These are phyloP conservation scores for Pristionchus arcanus DNA, from an alignment of 2,888 invertebrate genomes.

Conservation along the genomic window DNA sequence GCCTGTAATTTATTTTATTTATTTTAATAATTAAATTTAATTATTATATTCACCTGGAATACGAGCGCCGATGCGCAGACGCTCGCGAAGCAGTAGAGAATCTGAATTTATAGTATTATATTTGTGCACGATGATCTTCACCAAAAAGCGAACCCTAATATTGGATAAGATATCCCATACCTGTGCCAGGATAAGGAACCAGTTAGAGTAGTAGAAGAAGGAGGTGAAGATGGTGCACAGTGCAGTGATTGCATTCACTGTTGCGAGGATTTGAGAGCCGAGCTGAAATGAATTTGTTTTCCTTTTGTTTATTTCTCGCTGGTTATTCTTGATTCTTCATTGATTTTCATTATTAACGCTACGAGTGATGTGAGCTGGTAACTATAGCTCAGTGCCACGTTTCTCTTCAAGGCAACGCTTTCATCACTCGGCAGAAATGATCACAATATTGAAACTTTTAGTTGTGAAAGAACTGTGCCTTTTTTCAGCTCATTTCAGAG, in stretches of 20 bases:
- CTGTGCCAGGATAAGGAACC: background rate
- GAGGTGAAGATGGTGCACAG: background rate
- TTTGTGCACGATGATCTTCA: background rate
- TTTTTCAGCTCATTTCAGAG: background rate
- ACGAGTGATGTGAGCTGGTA: too few relatives aligned
- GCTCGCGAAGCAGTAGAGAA: background rate
- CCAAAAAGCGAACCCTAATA: too few relatives aligned
- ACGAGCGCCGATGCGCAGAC: background rate
- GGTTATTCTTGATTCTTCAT: too few relatives aligned
- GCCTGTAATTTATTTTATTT: background rate
- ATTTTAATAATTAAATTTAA: background rate
- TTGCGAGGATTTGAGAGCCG: constrained; percentile 28
- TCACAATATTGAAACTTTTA: too few relatives aligned
- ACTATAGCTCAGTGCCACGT: too few relatives aligned
- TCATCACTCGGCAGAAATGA: too few relatives aligned
- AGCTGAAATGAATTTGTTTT: background rate
- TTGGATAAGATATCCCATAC: background rate
- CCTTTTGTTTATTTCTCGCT: too few relatives aligned
- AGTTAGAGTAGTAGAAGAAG: background rate
- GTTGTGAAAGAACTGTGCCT: background rate
- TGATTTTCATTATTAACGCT: too few relatives aligned
- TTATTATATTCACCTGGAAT: background rate
- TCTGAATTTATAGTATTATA: background rate
- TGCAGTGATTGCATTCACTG: background rate
- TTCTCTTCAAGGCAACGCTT: too few relatives aligned